Base-by-base conservation (phyloP, 2,797 vertebrate species). In the Micropoecilia bifurca region DNA sequence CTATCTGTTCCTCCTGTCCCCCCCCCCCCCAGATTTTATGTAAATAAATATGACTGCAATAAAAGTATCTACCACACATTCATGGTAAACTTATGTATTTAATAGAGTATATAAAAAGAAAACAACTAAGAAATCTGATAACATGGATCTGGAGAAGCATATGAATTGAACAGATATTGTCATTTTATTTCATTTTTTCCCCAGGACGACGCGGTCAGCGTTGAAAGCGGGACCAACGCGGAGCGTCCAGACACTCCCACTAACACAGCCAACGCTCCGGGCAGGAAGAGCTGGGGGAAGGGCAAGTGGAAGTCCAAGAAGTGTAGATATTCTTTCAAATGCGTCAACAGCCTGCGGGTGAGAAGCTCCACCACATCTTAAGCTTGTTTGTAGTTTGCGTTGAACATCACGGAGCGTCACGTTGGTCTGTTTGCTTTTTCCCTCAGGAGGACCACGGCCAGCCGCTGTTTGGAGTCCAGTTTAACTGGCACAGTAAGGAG, bases 301-400 rank as follows among this genome's bases (percentile, higher is more conserved):
- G 99, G 99, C 89, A 99, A 99, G 89, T 99, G 98, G 98, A 99
- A 99, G 88, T 99, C 97, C 59, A 99, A 99, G 94, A 99, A 99
- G 92, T 99, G 99, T 95, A 96, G 98, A 96, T 99, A 99, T 83
- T 98, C 98, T 59, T 99, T 99, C 90, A 99, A 98, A 91, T 99
- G 98, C 92, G 98, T 99, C 80, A 99, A 99, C 96, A 99, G 97
- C 85, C 93, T 99, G 73, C 97, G 97, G 96, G 99, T 99, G 93
- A 91, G 96, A 91, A 0, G 4, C 1, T 33, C 2, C 13, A 0
- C 14, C 14, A 3, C 20, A 1, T 73, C 22, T 66, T 48, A 30
- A 46, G 3, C 22, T 6, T 2, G 20, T 43, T 41, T 4, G 41
- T 6, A 6, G 5, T 68, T 4, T 41, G 33, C 1, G 4, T 68